Base-by-base conservation (phyloP, 2,113 vertebrate genomes). In the Halcyon malimbica region DNA sequence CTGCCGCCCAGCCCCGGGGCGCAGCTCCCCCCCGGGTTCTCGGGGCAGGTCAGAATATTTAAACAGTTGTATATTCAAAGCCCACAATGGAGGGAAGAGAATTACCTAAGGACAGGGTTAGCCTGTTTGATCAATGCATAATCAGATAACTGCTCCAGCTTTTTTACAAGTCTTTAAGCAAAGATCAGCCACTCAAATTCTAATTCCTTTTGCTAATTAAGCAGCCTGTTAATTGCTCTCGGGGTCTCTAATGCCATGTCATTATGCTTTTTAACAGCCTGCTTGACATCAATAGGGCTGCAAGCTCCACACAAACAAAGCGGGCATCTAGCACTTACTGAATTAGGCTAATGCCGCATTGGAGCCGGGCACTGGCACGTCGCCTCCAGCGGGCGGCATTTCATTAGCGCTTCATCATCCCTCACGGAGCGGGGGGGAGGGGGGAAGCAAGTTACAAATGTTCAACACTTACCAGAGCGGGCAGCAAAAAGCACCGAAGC, bases 181-280 rank as follows among this genome's bases (percentile, higher is more conserved):
- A 97, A 97, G 98, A 98, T 98, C 98, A 98, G 98, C 97, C 98
- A 97, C 98, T 98, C 98, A 97, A 97, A 98, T 99, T 98, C 98
- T 97, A 99, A 98, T 98, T 98, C 98, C 98, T 98, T 97, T 91
- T 97, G 98, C 97, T 99, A 99, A 99, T 99, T 99, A 99, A 99
- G 98, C 98, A 98, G 98, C 96, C 98, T 98, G 99, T 98, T 99
- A 99, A 99, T 99, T 99, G 99, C 98, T 99, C 98, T 98, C 97
- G 96, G 98, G 97, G 98, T 98, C 98, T 98, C 98, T 97, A 98
- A 98, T 98, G 98, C 98, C 97, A 98, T 98, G 98, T 98, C 98
- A 99, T 99, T 99, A 98, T 98, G 98, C 97, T 96, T 96, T 97
- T 97, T 98, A 98, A 98, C 98, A 98, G 96, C 97, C 97, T 97